Evolutionary conservation across 2,888 invertebrate genomes (phyloP).

Genomic region (Timema cristinae): DNA sequence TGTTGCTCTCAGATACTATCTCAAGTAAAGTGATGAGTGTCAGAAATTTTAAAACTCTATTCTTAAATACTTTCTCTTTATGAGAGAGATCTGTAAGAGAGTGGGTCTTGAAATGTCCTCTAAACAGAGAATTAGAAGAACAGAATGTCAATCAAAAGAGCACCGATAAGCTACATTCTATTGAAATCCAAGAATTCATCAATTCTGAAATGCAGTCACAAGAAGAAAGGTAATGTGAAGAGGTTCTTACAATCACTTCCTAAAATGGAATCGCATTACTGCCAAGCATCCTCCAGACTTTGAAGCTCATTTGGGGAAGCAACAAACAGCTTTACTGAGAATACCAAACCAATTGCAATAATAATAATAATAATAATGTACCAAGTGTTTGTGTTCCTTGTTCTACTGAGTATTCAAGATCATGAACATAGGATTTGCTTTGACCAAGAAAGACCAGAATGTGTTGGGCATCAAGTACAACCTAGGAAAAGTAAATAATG

Average conservation of each 20-base stretch:
- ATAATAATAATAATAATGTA: neutral
- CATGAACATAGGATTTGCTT: neutral
- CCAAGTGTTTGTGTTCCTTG: too few relatives aligned
- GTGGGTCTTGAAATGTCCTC: neutral
- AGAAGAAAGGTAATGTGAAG: neutral
- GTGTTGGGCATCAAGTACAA: neutral
- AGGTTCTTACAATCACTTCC: neutral
- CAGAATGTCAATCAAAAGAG: neutral
- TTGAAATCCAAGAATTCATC: neutral
- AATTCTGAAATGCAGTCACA: neutral
- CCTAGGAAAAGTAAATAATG: neutral
- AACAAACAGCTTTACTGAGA: neutral
- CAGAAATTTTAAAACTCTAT: neutral
- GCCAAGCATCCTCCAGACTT: neutral
- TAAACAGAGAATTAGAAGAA: neutral
- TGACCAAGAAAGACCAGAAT: neutral
- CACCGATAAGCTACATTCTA: neutral
- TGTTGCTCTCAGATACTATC: neutral
- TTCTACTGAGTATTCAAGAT: neutral
- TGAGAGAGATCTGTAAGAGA: neutral
- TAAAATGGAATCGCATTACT: neutral
- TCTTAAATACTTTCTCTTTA: neutral
- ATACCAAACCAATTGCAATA: neutral
- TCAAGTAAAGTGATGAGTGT: neutral
- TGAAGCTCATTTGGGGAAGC: conserved; percentile 4